A percentile compares a stretch with the other conserved stretches of the same genome.
These are phyloP conservation scores for Stenotaenia linearis DNA, from an alignment of 2,888 invertebrate species.

Conservation along the genomic window DNA sequence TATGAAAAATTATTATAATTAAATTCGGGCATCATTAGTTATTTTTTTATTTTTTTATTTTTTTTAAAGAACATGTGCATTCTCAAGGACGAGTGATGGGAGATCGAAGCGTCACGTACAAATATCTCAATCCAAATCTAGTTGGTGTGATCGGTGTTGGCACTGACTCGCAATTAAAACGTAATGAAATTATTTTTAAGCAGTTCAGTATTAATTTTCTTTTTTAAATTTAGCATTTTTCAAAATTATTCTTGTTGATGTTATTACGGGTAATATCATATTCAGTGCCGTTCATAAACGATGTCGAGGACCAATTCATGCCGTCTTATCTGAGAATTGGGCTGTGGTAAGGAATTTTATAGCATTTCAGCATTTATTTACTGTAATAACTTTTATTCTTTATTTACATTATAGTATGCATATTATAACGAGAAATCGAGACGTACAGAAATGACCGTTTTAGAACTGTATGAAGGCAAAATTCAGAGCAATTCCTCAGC, in stretches of 20 bases:
- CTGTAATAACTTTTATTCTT: too few relatives aligned
- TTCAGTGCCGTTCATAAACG: slow-evolving; percentile 78
- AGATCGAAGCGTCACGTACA: slow-evolving; percentile 95
- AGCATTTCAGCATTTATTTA: too few relatives aligned
- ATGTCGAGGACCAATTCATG: slow-evolving; percentile 73
- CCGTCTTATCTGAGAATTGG: slow-evolving; percentile 97
- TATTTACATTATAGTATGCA: slow-evolving; percentile 58
- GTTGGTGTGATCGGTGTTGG: slow-evolving; percentile 77
- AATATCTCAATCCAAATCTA: slow-evolving; percentile 96
- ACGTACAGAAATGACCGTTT: slow-evolving; percentile 81
- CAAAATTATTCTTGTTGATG: slow-evolving; percentile 81
- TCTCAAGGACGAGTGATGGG: slow-evolving; percentile 91
- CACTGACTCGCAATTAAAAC: slow-evolving; percentile 67
- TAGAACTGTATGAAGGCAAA: slow-evolving; percentile 94
- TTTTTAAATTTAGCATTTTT: slow-evolving; percentile 58
- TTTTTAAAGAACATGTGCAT: slow-evolving; percentile 57
- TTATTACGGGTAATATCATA: slow-evolving; percentile 79
- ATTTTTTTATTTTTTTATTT: not conserved
- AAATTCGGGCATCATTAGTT: not conserved
- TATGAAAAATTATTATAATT: slow-evolving; percentile 38
- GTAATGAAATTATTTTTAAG: slow-evolving; percentile 48
- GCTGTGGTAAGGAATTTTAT: slow-evolving; percentile 61
- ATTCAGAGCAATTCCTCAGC: slow-evolving; percentile 64
- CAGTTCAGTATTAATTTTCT: not conserved
- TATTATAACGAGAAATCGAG: slow-evolving; percentile 91